Percentiles rank a stretch among this genome's conserved stretches.
These are phyloP conservation scores for Ceratotherium simum DNA, from an alignment of 2,113 vertebrate species.

Conservation along the genomic window DNA sequence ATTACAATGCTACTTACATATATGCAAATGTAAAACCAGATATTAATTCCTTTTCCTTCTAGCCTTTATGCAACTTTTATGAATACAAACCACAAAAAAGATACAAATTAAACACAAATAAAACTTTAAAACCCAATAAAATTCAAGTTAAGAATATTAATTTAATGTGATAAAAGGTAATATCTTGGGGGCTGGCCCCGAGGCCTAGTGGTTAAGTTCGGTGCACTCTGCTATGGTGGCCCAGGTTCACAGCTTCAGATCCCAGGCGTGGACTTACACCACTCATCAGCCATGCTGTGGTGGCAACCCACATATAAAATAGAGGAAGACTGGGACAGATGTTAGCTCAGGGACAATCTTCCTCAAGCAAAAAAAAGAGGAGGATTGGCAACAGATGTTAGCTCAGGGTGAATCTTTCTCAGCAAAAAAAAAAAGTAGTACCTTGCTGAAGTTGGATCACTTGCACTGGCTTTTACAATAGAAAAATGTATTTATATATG, in stretches of 20 bases:
- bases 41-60: background rate
- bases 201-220: too few species aligned
- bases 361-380: too few species aligned
- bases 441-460: background rate
- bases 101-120: conserved; percentile 39
- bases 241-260: too few species aligned
- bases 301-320: too few species aligned
- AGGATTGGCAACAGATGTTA: too few species aligned
- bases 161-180: background rate
- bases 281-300: too few species aligned
- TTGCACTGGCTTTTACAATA: background rate
- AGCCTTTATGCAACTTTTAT: background rate
- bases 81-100: background rate
- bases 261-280: too few species aligned
- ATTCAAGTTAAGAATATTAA: conserved; percentile 46
- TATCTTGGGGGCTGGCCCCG: background rate
- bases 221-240: too few species aligned
- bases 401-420: too few species aligned
- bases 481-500: background rate
- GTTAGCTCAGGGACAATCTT: too few species aligned
- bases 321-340: too few species aligned
- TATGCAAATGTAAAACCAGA: background rate
- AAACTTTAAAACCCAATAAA: background rate
- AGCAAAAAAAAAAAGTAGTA: background rate
- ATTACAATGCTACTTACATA: conserved; percentile 8